Base-by-base conservation (phyloP, 2,888 invertebrate genomes). In the Epinotia demarniana region DNA sequence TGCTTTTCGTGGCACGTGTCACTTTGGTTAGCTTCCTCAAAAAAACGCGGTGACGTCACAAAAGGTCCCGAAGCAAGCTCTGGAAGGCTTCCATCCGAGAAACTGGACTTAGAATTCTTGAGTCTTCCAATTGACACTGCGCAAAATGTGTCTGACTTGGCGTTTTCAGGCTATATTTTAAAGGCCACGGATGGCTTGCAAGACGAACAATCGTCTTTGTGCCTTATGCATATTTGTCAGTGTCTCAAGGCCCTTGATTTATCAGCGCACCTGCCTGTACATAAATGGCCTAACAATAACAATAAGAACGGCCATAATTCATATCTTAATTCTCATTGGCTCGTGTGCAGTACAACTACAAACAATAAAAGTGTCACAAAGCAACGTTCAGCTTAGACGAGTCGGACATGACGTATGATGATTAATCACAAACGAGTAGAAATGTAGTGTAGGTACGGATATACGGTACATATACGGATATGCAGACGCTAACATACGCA, bases 231-330 rank as follows among this genome's bases (percentile, higher is more conserved):
- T 49, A 64, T 64, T 64, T 46, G 63, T 19, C 53, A n/a, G 63
- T 19, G 3, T 46, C 12, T 6, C 23, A 46, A 63, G 63, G 63
- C 43, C 46, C 8, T 16, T 0, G 63, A 43, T 16, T 60, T 49
- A 64, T 64, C 63, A 64, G 63, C 9, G 63, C 46, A 63, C 46
- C 16, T 49, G 46, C 63, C 39, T 63, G 46, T 46, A 46, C 46
- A 64, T 46, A 62, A 27, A 61, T 9, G n/a, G n/a, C 12, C 18
- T 0, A 16, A 43, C 63, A 63, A 43, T 19, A 27, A 43, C 18
- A 43, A 11, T 19, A 27, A 43, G 12, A 43, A 11, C 19, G 5
- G 13, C 16, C 19, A 64, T 64, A n/a, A 46, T n/a, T 46, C 23
- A 64, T 46, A 64, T 64, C 63, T 64, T 19, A 49, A 46, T 16